These are phyloP conservation scores for Psettodes erumei DNA, from an alignment of 2,113 vertebrate species.

Conservation along the genomic window DNA sequence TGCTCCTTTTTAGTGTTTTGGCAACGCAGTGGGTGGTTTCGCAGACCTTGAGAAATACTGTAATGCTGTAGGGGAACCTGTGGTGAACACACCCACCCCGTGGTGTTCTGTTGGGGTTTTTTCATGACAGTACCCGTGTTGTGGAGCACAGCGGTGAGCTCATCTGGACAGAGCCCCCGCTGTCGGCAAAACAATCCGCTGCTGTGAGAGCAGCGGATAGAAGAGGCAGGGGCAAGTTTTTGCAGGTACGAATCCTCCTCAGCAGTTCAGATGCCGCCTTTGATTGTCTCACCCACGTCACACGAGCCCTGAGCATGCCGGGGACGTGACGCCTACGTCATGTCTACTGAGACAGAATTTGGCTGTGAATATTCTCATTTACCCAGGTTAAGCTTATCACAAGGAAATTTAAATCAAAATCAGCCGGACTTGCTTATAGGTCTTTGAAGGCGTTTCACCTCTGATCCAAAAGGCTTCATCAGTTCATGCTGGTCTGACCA, in stretches of 20 bases:
- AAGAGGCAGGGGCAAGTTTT: constrained; percentile 30
- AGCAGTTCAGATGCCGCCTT: fast-evolving
- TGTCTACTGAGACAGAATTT: too few species aligned
- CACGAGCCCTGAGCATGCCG: constrained; percentile 12
- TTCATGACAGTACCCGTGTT: constrained; percentile 12
- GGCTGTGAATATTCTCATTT: too few species aligned
- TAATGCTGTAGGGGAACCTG: neutral
- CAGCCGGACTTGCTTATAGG: too few species aligned
- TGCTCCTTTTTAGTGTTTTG: too few species aligned
- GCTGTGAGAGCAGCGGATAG: neutral
- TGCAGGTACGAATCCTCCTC: constrained; percentile 9
- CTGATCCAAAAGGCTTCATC: too few species aligned
- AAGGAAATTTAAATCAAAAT: too few species aligned
- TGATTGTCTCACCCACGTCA: neutral
- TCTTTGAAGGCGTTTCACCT: too few species aligned
- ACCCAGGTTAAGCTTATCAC: too few species aligned
- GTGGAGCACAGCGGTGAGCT: neutral
- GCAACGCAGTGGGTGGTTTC: neutral
- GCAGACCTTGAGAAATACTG: neutral
- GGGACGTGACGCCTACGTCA: neutral
- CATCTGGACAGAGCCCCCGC: neutral
- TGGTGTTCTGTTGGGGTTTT: neutral
- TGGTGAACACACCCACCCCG: constrained; percentile 7
- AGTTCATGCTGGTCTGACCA: too few species aligned
- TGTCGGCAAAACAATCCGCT: neutral